Base-by-base conservation (phyloP, 2,797 vertebrate genomes). In the Etheostoma nigrum region DNA sequence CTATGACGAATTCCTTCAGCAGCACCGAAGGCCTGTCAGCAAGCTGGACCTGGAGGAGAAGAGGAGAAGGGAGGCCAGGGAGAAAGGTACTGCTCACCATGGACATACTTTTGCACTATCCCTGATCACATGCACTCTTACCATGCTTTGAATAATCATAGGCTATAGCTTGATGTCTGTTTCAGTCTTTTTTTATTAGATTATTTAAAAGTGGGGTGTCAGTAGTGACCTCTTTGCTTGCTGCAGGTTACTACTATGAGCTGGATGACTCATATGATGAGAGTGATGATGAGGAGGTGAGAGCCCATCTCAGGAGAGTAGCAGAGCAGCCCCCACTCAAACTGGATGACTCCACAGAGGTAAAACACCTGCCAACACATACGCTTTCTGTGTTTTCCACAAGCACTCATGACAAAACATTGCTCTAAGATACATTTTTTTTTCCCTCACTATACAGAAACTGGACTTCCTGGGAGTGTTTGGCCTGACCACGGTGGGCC, bases 191-290 rank as follows among this genome's bases (percentile, higher is more conserved):
- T 49, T 70, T 55, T 55, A 62, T 71, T 30, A 45, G 54, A 64
- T 4, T 40, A 65, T 69, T 51, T 16, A 33, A 51, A 58, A 67
- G 54, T 51, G 11, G n/a, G 66, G 44, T 72, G 48, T 76, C 27
- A 73, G 30, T 69, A 66, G 48, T 73, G 54, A 85, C 52, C 33
- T 77, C 14, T 76, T 57, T 75, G 57, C 83, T 72, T 77, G 65
- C 45, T 47, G 45, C 90, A 99, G 98, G 98, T 79, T 99, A 99
- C 90, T 99, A 97, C 91, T 99, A 99, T 0, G 98, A 99, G 91
- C 95, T 99, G 88, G 98, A 99, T 1, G 98, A 99, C 92, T 99
- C 98, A 4, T 99, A 98, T 0, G 98, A 99, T 0, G 98, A 99
- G 91, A 99, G 98, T 0, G 98, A 99, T 0, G 98, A 99, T 83